Conservation (phyloP, 2,113 vertebrate species). For the Chiloscyllium plagiosum region DNA sequence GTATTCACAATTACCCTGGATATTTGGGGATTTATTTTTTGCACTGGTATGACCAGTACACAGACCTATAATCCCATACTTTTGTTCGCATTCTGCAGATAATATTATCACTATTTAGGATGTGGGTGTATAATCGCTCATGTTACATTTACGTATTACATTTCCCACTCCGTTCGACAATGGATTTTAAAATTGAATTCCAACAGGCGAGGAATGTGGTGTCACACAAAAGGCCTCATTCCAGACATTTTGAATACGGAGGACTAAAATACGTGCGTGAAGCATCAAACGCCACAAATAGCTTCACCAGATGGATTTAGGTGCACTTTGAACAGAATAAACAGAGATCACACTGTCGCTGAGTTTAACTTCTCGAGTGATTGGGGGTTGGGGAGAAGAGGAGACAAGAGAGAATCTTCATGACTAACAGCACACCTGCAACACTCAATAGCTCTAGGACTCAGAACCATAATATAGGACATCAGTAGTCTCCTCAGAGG, state of each 20-base stretch:
- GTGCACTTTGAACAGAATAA: background rate
- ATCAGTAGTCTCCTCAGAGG: background rate
- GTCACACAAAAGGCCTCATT: background rate
- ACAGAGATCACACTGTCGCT: background rate
- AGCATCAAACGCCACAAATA: background rate
- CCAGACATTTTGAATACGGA: background rate
- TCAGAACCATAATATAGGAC: background rate
- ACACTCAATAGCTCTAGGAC: conserved; percentile 13
- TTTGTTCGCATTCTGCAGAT: background rate
- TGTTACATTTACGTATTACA: background rate
- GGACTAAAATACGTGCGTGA: background rate
- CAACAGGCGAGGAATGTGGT: background rate
- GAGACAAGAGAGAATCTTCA: background rate
- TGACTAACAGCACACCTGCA: conserved; percentile 34
- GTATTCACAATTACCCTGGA: background rate
- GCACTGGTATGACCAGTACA: background rate
- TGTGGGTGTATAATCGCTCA: background rate
- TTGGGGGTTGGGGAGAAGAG: too few species aligned
- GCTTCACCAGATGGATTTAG: background rate
- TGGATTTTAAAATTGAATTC: background rate
- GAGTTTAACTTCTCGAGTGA: conserved; percentile 10
- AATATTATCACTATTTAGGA: background rate
- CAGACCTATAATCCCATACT: background rate
- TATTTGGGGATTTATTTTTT: background rate
- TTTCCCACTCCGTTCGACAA: background rate